Evolutionary conservation across 1,140 invertebrate species (phyloP), one percentile per base, ranked within the genome.

Genomic region (Tigriopus japonicus): DNA sequence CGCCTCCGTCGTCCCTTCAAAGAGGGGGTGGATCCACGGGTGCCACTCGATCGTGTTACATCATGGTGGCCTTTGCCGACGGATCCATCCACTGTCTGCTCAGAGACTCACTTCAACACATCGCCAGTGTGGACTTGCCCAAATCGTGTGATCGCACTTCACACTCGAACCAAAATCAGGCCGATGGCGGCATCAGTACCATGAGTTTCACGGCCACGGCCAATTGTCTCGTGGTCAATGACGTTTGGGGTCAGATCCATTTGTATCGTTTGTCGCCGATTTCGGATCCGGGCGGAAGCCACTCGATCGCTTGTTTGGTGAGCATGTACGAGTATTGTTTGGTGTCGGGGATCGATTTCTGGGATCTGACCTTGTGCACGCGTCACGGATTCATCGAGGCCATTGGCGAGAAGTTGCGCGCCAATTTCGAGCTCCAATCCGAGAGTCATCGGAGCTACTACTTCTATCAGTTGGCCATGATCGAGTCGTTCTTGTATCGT

Each of bases 71-170:
- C 14, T 59, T 19, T 24, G 6, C 6, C 12, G 58, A 59, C 28
- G 58, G 58, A n/a, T 51, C 58, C 17, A 59, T 59, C 15, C 58
- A 59, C 12, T 59, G 58, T 49, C 42, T 59, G 6, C n/a, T 59
- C 12, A 3, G 58, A 17, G 42, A 59, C 43, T 49, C 41, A 3
- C 42, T 59, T 2, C 58, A 59, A 45, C 58, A 59, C n/a, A 49
- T 59, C 6, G 41, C 14, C n/a, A 59, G 58, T 24, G 58, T 59
- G 19, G 58, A 59, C 14, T 17, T 59, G 14, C 58, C 58, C 14
- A n/a, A 19, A 19, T 19, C 17, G 5, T 42, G 42, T 1, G 23
- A 5, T 3, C 13, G 55, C n/a, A n/a, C 35, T 17, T 23, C 35
- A 14, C 24, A 41, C 15, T 35, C 9, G 28, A 5, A 3, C 28